Evolutionary conservation across 2,888 invertebrate species (phyloP).

Genomic region (Aleiodes testaceus): DNA sequence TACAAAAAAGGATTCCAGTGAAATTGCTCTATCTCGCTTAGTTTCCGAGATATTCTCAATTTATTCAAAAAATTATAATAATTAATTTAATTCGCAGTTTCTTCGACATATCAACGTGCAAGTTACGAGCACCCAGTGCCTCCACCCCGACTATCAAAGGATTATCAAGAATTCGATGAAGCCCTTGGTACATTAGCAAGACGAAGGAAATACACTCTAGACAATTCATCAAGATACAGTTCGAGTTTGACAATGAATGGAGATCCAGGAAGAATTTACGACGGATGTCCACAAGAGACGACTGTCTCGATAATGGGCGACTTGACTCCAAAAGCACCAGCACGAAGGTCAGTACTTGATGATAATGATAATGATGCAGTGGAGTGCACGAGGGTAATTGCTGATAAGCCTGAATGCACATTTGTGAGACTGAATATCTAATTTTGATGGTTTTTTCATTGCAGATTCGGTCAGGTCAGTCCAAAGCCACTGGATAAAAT

Average conservation of each 20-base stretch:
- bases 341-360: constrained; percentile 57
- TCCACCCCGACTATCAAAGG: constrained; percentile 56
- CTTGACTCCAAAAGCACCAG: constrained; percentile 67
- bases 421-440: neutral
- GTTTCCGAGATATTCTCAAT: too few relatives aligned
- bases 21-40: too few relatives aligned
- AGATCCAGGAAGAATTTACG: constrained; percentile 62
- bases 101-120: constrained; percentile 63
- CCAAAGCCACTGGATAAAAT: constrained; percentile 63
- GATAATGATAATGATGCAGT: too few relatives aligned
- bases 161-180: constrained; percentile 67
- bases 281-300: constrained; percentile 63
- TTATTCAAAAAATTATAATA: neutral
- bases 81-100: constrained; percentile 53
- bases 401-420: constrained; percentile 9
- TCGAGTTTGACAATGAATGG: constrained; percentile 65
- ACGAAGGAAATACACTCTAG: constrained; percentile 66
- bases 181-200: constrained; percentile 66
- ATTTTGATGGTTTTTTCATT: constrained; percentile 17
- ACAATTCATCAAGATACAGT: constrained; percentile 59
- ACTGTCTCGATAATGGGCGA: constrained; percentile 63
- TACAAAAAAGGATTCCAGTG: too few relatives aligned
- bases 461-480: constrained; percentile 66
- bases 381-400: neutral
- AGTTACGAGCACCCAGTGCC: constrained; percentile 56